Base-by-base conservation (phyloP, 2,113 vertebrate genomes). In the Bubo blakistoni region DNA sequence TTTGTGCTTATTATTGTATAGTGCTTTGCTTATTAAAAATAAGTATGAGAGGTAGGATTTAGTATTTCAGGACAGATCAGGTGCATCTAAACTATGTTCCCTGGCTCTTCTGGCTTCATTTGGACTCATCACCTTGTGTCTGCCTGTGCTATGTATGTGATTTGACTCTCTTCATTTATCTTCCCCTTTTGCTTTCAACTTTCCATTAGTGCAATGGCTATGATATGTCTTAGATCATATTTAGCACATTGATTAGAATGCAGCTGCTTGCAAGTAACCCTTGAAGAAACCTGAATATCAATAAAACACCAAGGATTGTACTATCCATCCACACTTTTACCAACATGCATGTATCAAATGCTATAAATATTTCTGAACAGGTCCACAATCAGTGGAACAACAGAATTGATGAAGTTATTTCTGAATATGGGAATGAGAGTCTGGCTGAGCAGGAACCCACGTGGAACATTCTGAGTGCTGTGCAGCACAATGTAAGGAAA, bases 371-470 rank as follows among this genome's bases (percentile, higher is more conserved):
- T 93, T 92, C 55, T 96, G 52, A 86, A 93, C 86, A 97, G 82
- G 86, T 96, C 71, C 26, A 46, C 10, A 92, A 81, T 73, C 22
- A 93, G 7, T 95, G 92, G 95, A 93, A 67, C n/a, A 70, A 78
- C 52, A 87, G 94, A 94, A 88, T 52, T 71, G 62, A 97, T 92
- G 65, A 90, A 74, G 61, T 96, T 61, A 92, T 98, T 93, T 96
- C 84, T 88, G 84, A 90, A 38, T 96, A 96, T 3, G 85, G 93
- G 44, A 95, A 92, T 70, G 78, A 94, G 72, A 93, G 73, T 63
- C 63, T 93, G 63, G 30, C 70, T 83, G 74, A 96, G 77, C 62
- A 96, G n/a, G 71, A 93, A 71, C 34, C 47, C 2, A 17, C 84
- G 21, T 97, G 95, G 92, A 81, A 57, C 32, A 63, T 96, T 95